phyloP scores from a whole-genome alignment of 2,113 vertebrate genomes.

The Redunca redunca region DNA sequence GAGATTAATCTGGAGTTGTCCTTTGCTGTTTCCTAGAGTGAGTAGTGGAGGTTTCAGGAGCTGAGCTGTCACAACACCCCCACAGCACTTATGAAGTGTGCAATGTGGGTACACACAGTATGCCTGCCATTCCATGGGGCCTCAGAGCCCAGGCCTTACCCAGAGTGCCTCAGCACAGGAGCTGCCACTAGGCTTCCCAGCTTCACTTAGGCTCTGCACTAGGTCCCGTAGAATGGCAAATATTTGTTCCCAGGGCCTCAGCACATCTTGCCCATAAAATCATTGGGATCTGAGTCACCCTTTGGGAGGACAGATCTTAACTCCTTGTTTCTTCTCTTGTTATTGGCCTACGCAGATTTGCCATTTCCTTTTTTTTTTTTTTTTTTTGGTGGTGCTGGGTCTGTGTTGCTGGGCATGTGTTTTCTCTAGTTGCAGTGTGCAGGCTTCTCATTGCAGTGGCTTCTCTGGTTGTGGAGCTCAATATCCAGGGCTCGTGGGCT shows the following conservation, averaged over 20 bases:
- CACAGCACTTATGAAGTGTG: too few relatives aligned
- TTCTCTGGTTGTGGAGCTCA: not conserved
- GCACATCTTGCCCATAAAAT: not conserved
- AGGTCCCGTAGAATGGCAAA: not conserved
- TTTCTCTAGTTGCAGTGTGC: not conserved
- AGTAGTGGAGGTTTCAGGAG: not conserved
- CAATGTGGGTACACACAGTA: fast-evolving
- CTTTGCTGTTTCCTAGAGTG: not conserved
- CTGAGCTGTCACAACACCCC: not conserved
- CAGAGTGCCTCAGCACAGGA: not conserved
- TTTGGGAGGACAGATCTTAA: not conserved
- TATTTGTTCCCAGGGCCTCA: not conserved
- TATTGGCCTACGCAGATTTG: not conserved
- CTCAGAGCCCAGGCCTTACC: not conserved
- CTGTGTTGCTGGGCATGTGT: not conserved
- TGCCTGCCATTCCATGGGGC: not conserved
- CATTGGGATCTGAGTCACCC: not conserved
- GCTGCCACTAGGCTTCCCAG: not conserved
- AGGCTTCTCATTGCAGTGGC: not conserved
- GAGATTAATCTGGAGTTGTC: not conserved
- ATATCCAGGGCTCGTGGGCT: not conserved
- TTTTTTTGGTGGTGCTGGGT: not conserved
- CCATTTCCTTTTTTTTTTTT: not conserved
- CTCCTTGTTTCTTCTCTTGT: not conserved
- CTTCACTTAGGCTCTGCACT: not conserved